phyloP scores from a whole-genome alignment of 2,113 vertebrate genomes.

The Nematolebias whitei region DNA sequence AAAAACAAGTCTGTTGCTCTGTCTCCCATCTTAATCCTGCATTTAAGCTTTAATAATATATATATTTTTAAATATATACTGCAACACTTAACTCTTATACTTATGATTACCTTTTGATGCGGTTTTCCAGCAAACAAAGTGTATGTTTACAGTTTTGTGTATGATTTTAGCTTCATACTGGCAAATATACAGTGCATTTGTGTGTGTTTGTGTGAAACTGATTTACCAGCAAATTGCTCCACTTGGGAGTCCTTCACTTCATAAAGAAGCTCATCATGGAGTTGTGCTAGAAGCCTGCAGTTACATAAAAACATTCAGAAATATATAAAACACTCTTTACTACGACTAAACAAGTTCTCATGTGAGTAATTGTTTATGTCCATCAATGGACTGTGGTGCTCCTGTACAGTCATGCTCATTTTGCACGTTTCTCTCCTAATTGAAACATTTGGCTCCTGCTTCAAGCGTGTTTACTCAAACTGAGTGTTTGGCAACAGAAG shows the following conservation, averaged over 20 bases:
- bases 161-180: neutral
- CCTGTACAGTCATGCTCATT: constrained; percentile 1
- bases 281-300: constrained; percentile 89
- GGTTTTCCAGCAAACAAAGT: too few species aligned
- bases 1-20: too few species aligned
- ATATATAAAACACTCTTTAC: neutral
- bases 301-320: constrained; percentile 20
- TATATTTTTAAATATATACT: too few species aligned
- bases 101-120: too few species aligned
- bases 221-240: constrained; percentile 85
- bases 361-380: neutral
- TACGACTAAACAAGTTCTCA: neutral
- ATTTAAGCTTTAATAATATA: too few species aligned
- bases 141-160: too few species aligned
- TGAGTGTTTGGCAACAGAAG: constrained; percentile 25
- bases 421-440: neutral
- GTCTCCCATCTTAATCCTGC: too few species aligned
- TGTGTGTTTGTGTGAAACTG: neutral
- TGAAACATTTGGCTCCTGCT: constrained; percentile 18
- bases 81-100: too few species aligned
- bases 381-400: neutral
- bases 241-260: constrained; percentile 89
- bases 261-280: constrained; percentile 92
- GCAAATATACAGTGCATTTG: neutral
- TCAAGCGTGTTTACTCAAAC: constrained; percentile 31